phyloP scores from a whole-genome alignment of 2,797 vertebrate genomes.

The Syngnathus rostellatus region DNA sequence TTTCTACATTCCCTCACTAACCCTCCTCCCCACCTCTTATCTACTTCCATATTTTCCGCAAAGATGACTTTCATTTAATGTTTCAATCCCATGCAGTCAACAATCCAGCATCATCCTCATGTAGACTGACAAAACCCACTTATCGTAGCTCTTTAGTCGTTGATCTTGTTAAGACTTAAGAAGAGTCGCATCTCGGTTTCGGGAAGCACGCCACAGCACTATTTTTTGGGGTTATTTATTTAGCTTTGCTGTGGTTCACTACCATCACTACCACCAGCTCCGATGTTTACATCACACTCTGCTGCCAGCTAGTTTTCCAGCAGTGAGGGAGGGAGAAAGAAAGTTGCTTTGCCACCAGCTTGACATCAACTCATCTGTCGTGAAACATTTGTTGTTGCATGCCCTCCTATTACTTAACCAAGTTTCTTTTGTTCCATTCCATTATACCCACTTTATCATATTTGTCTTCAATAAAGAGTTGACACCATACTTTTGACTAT shows the following conservation, averaged over 20 bases:
- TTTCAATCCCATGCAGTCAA: conserved; percentile 51
- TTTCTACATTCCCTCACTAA: conserved; percentile 43
- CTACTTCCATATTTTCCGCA: conserved; percentile 44
- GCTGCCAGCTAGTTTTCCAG: conserved; percentile 36
- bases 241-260: conserved; percentile 54
- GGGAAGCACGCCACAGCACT: conserved; percentile 47
- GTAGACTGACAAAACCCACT: conserved; percentile 23
- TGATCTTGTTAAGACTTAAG: conserved; percentile 27
- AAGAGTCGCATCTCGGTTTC: conserved; percentile 39
- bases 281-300: conserved; percentile 24
- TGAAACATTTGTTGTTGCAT: conserved; percentile 68
- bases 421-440: conserved; percentile 16
- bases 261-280: conserved; percentile 23
- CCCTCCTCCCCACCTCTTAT: conserved; percentile 17
- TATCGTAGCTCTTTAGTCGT: neutral
- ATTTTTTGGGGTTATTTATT: conserved; percentile 62
- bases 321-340: conserved; percentile 10
- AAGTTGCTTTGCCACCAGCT: conserved; percentile 22
- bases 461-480: conserved; percentile 73
- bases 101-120: conserved; percentile 52
- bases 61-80: conserved; percentile 44
- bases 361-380: conserved; percentile 40
- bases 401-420: conserved; percentile 52
- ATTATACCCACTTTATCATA: conserved; percentile 51
- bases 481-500: conserved; percentile 29